phyloP scores from a whole-genome alignment of 2,113 vertebrate genomes.

The Microtus richardsoni region DNA sequence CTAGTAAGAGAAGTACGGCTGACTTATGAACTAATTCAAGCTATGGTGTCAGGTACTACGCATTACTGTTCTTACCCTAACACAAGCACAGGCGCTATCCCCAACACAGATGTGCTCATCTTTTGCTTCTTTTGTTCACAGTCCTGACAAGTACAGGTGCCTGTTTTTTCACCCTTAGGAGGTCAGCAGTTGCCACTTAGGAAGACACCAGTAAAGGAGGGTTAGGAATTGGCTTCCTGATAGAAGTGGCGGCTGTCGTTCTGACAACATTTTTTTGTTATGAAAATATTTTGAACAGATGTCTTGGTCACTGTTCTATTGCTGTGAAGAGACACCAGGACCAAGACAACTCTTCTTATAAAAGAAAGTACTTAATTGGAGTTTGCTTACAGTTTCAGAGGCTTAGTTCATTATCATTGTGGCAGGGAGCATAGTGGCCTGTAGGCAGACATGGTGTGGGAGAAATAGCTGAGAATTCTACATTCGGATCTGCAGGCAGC shows the following conservation, averaged over 20 bases:
- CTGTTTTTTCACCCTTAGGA: background rate
- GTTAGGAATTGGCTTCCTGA: background rate
- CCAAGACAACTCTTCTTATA: background rate
- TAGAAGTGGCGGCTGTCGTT: background rate
- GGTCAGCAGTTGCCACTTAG: background rate
- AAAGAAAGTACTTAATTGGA: background rate
- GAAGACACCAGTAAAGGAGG: background rate
- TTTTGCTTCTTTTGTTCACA: background rate
- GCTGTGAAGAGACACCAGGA: background rate
- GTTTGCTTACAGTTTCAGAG: background rate
- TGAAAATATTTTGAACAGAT: constrained; percentile 29
- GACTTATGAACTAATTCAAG: background rate
- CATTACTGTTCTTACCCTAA: background rate
- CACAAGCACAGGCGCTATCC: too few species aligned
- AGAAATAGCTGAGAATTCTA: background rate
- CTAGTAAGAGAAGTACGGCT: background rate
- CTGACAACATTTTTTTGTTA: background rate
- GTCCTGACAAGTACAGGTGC: background rate
- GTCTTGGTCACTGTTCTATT: background rate
- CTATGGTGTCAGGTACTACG: background rate
- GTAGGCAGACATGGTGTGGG: background rate
- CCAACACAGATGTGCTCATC: background rate
- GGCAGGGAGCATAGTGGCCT: too few species aligned
- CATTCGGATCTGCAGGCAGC: background rate
- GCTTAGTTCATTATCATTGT: background rate